phyloP scores from a whole-genome alignment of 2,888 invertebrate species.

The Pyrrhia umbra region DNA sequence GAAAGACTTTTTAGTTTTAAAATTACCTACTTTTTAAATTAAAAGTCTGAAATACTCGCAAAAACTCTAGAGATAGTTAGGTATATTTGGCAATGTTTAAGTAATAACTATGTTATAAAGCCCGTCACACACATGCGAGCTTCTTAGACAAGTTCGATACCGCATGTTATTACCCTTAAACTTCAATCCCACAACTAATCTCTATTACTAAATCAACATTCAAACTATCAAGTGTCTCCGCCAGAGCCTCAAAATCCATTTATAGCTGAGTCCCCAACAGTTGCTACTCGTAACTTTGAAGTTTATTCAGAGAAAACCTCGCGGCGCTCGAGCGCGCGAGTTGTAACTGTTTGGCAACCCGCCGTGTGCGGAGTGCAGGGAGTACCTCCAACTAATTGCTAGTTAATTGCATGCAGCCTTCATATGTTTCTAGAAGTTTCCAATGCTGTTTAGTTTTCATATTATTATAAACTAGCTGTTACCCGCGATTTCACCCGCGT shows the following conservation, averaged over 20 bases:
- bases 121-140: background rate
- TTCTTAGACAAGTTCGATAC: background rate
- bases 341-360: conserved; percentile 24
- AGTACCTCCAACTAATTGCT: conserved; percentile 1
- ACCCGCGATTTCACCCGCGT: too few species aligned
- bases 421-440: background rate
- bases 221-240: background rate
- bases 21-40: too few species aligned
- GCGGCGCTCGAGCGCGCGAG: conserved; percentile 9
- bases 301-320: conserved; percentile 14
- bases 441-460: background rate
- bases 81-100: too few species aligned
- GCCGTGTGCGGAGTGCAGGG: too few species aligned
- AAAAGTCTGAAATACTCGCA: too few species aligned
- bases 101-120: background rate
- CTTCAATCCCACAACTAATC: background rate
- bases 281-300: conserved; percentile 19
- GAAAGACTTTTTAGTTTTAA: too few species aligned
- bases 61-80: too few species aligned
- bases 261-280: conserved; percentile 20
- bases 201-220: conserved; percentile 5
- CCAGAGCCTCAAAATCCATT: conserved; percentile 4
- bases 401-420: background rate
- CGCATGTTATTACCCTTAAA: background rate
- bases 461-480: too few species aligned